Evolutionary conservation across 2,797 vertebrate species (phyloP).

Genomic region (Enteromius paludinosus): DNA sequence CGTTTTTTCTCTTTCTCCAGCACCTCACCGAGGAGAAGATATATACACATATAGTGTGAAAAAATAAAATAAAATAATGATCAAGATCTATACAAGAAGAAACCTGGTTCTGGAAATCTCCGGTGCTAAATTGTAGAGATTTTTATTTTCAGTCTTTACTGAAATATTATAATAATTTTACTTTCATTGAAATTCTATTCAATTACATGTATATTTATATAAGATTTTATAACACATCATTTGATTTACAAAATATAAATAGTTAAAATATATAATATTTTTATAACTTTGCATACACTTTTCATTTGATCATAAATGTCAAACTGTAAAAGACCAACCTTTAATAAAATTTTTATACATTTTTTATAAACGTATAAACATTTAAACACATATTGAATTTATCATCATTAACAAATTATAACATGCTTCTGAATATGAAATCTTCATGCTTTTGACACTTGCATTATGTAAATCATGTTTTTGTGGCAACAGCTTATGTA

Average conservation of each 20-base stretch:
- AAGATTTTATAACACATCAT: background rate
- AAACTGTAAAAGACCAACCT: background rate
- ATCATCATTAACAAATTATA: background rate
- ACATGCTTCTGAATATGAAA: background rate
- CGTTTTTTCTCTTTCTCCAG: conserved; percentile 35
- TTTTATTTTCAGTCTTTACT: background rate
- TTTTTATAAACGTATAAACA: background rate
- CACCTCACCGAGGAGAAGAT: conserved; percentile 19
- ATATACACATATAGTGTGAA: conserved; percentile 67
- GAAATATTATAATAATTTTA: background rate
- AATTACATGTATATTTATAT: background rate
- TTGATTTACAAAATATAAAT: background rate
- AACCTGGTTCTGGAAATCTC: conserved; percentile 78
- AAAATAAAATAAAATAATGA: conserved; percentile 78
- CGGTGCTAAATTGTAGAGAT: conserved; percentile 48
- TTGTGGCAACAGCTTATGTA: background rate
- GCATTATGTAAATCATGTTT: background rate
- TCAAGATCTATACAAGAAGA: conserved; percentile 81
- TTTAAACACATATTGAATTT: background rate
- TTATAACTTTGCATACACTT: background rate
- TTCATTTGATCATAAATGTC: background rate
- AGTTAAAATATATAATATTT: no score
- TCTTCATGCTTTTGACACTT: background rate
- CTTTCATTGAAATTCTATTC: background rate
- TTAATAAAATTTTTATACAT: background rate